Evolutionary conservation across 2,888 invertebrate species (phyloP).

Genomic region (Pantelozetes paolii): DNA sequence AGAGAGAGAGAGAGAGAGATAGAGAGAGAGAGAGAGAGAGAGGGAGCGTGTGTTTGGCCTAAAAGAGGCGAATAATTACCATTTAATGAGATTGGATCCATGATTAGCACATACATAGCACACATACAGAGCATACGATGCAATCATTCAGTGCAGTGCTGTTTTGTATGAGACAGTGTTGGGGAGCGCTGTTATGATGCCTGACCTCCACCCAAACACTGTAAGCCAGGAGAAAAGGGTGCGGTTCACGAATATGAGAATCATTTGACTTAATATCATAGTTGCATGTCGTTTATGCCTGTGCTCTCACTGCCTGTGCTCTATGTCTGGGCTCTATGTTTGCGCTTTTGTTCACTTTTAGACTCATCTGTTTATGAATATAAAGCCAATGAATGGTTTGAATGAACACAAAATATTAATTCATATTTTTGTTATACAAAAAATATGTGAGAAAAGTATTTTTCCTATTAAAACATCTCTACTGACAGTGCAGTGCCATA

Average conservation of each 20-base stretch:
- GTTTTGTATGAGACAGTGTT: not conserved
- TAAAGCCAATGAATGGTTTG: not conserved
- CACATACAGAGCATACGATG: too few species aligned
- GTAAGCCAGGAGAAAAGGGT: slow-evolving; percentile 19
- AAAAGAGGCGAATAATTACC: slow-evolving; percentile 31
- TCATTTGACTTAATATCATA: slow-evolving; percentile 30
- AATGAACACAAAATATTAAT: too few species aligned
- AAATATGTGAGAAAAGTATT: slow-evolving; percentile 2
- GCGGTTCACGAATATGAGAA: slow-evolving; percentile 23
- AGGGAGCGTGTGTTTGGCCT: slow-evolving; percentile 9
- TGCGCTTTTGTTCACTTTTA: not conserved
- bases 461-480: slow-evolving; percentile 12
- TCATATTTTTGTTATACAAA: too few species aligned
- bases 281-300: not conserved
- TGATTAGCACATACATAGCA: slow-evolving; percentile 25
- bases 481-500: too few species aligned
- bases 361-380: not conserved
- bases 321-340: too few species aligned
- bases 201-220: slow-evolving; percentile 29
- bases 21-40: slow-evolving; percentile 27
- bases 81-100: slow-evolving; percentile 29
- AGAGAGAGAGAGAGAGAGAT: not conserved
- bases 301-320: not conserved
- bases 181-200: not conserved
- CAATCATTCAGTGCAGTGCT: not conserved